These are phyloP conservation scores for Hippocampus abdominalis DNA, from an alignment of 2,113 vertebrate genomes.

Conservation along the genomic window DNA sequence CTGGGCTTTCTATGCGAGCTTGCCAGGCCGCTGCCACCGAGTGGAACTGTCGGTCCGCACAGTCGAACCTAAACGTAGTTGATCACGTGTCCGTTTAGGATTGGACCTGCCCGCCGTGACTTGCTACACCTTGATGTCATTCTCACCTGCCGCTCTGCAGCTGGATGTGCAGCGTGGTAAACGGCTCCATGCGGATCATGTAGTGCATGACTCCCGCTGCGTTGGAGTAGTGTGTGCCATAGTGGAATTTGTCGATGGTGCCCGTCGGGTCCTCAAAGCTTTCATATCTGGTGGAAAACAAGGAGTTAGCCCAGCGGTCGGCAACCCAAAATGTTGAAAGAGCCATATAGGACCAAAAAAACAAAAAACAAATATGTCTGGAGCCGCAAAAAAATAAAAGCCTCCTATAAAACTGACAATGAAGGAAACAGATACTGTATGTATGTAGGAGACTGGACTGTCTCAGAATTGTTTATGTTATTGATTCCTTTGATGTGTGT, in stretches of 20 bases:
- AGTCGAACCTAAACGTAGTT: conserved; percentile 83
- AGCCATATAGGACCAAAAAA: no score
- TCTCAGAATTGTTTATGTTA: no score
- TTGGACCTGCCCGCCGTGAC: neutral
- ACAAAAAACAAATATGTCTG: no score
- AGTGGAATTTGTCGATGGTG: conserved; percentile 94
- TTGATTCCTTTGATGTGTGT: no score
- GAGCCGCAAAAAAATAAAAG: no score
- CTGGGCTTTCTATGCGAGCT: conserved; percentile 92
- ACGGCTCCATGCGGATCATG: conserved; percentile 96
- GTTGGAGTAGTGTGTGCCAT: conserved; percentile 98
- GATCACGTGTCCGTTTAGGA: neutral
- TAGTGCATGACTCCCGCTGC: conserved; percentile 99
- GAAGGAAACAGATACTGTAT: no score
- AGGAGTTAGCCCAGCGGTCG: no score
- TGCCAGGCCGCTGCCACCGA: conserved; percentile 93
- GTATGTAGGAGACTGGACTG: no score
- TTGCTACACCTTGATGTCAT: neutral
- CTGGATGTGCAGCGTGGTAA: conserved; percentile 94
- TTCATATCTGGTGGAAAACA: conserved; percentile 78
- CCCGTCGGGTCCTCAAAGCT: conserved; percentile 95
- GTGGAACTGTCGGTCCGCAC: conserved; percentile 95
- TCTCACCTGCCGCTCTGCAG: conserved; percentile 91
- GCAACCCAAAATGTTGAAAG: no score
- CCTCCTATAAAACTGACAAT: no score